Base-by-base conservation (phyloP, 2,888 invertebrate genomes). In the Phytoseiulus persimilis region DNA sequence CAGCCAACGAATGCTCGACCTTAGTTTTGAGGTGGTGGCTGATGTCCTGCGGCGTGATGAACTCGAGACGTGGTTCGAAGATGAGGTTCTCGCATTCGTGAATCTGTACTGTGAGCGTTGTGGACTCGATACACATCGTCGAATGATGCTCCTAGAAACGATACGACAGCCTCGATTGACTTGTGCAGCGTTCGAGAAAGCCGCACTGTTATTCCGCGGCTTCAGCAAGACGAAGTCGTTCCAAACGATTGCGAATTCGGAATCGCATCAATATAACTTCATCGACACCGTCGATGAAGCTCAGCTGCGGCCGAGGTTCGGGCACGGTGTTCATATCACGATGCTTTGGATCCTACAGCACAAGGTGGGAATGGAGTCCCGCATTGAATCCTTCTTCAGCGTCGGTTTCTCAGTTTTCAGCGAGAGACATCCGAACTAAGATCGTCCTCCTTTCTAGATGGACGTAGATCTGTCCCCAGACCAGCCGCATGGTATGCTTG, bases 1-100 rank as follows among this genome's bases (percentile, higher is more conserved):
- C 45, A 33, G 39, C 33, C 33, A n/a, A n/a, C 32, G 45, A 28
- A 87, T 87, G 87, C 87, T 87, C 45, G 87, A 32, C 45, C 87
- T 87, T 14, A 87, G 14, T 87, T 87, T 87, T 18, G 87, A 87
- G 6, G 87, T 87, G 0, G 87, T 87, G 3, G 87, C 32, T 11
- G 87, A 9, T 32, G 9, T 33, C 9, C 87, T 87, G 6, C 31
- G 45, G 9, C 28, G 45, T 14, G 87, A 87, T 87, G 87, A 33
- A 0, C 87, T 87, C 11, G 39, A 39, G 31, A 3, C 87, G n/a
- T 6, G 28, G 33, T 28, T 28, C 28, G 87, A 87, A 14, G 87
- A 87, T n/a, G 33, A 87, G n/a, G 87, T 87, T 45, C 87, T 87
- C 28, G 28, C 6, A 23, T 87, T 87, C 45, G 87, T 87, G 31